Evolutionary conservation across 37 sponge, comb jelly and placozoan species (phyloP).

Genomic region (Geodia barretti): DNA sequence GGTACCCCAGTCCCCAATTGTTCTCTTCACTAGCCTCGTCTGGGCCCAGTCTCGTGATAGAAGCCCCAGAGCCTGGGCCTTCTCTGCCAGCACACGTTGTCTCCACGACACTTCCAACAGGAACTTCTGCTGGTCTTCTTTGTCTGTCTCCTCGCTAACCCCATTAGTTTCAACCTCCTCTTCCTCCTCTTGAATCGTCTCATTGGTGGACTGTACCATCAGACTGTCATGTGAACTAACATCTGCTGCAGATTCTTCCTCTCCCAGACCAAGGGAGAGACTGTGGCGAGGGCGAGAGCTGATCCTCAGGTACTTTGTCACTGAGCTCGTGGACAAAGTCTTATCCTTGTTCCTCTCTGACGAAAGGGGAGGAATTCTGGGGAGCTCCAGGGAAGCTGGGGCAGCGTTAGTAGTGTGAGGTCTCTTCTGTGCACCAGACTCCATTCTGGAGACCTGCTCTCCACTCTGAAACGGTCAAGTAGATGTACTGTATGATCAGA

Average conservation of each 20-base stretch:
- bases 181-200: not conserved
- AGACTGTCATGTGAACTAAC: not conserved
- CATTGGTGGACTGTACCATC: not conserved
- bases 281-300: not conserved
- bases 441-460: not conserved
- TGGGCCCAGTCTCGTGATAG: slow-evolving; percentile 47
- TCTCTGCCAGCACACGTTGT: slow-evolving; percentile 23
- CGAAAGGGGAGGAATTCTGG: not conserved
- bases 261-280: slow-evolving; percentile 1
- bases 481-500: too few species aligned
- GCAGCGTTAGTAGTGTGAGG: not conserved
- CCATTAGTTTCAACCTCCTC: not conserved
- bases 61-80: slow-evolving; percentile 44
- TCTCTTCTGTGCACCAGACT: not conserved
- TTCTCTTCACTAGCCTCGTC: not conserved
- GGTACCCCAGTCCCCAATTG: not conserved
- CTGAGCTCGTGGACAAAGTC: not conserved
- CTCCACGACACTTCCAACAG: not conserved
- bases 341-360: too few species aligned
- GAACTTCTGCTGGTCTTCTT: not conserved
- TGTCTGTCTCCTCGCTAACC: not conserved
- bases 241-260: not conserved
- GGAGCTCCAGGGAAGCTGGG: not conserved
- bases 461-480: not conserved
- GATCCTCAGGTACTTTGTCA: not conserved